Evolutionary conservation across 2,888 invertebrate species (phyloP).

Genomic region (Acanthosepion pharaonis): DNA sequence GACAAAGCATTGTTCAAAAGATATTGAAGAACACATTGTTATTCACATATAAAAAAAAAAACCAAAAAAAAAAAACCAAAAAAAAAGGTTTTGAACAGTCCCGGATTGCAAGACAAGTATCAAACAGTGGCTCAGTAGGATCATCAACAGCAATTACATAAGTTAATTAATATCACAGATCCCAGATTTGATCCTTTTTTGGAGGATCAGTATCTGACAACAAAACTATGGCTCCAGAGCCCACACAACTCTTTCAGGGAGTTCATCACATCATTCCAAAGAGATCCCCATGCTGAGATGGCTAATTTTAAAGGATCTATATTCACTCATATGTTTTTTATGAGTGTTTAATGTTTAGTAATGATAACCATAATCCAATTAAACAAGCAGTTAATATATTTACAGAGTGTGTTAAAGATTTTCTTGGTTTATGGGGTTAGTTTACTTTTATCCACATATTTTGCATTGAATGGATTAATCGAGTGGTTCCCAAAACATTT

Average conservation of each 20-base stretch:
- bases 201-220: background rate
- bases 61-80: background rate
- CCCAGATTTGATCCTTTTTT: background rate
- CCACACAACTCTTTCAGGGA: background rate
- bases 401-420: background rate
- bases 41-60: background rate
- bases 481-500: no score
- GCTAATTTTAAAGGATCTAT: background rate
- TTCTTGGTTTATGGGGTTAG: background rate
- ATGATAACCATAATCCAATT: background rate
- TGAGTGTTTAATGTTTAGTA: background rate
- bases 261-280: background rate
- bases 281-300: background rate
- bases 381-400: background rate
- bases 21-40: background rate
- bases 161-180: slow-evolving; percentile 1
- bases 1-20: background rate
- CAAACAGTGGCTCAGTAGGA: background rate
- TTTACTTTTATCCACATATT: background rate
- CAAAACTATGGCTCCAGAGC: slow-evolving; percentile 16
- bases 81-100: slow-evolving; percentile 10
- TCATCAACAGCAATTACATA: slow-evolving; percentile 18
- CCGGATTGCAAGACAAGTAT: background rate
- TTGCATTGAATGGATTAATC: background rate
- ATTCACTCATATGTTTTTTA: background rate